Conservation (phyloP, 2,113 vertebrate species). For the Thalassarche chlororhynchos region DNA sequence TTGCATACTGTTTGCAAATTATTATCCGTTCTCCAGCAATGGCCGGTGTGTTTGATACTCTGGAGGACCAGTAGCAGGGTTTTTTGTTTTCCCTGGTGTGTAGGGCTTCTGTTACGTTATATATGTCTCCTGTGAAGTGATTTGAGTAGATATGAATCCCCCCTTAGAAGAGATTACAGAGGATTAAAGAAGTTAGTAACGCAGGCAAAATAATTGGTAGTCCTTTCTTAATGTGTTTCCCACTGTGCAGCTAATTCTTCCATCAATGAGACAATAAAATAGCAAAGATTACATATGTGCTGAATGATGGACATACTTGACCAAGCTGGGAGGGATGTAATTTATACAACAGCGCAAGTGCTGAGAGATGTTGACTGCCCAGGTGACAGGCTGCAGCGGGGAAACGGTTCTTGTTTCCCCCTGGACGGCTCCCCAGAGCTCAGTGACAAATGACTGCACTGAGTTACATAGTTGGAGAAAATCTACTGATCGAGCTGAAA, state of each 20-base stretch:
- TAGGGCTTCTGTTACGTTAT: background rate
- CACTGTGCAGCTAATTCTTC: slow-evolving; percentile 59
- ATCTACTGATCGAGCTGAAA: slow-evolving; percentile 1
- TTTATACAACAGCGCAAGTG: slow-evolving; percentile 60
- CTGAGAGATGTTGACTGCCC: slow-evolving; percentile 61
- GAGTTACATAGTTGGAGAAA: slow-evolving; percentile 37
- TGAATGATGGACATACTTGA: slow-evolving; percentile 62
- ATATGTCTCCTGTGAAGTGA: slow-evolving; percentile 19
- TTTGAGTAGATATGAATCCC: slow-evolving; percentile 13
- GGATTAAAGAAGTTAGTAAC: slow-evolving; percentile 52
- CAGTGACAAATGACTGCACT: slow-evolving; percentile 48
- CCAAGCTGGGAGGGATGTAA: slow-evolving; percentile 50
- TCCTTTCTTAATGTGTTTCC: slow-evolving; percentile 53
- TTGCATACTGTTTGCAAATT: background rate
- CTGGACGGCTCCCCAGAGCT: slow-evolving; percentile 40
- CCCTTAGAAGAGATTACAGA: slow-evolving; percentile 44
- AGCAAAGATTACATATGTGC: slow-evolving; percentile 56
- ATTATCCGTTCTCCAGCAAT: background rate
- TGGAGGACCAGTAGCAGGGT: background rate
- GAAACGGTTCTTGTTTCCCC: slow-evolving; percentile 9
- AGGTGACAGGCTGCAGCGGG: slow-evolving; percentile 35
- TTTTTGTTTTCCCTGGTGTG: background rate
- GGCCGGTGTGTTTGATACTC: background rate
- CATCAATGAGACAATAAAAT: slow-evolving; percentile 65
- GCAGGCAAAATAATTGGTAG: slow-evolving; percentile 8